Base-by-base conservation (phyloP, 2,113 vertebrate species). In the Casuarius casuarius region DNA sequence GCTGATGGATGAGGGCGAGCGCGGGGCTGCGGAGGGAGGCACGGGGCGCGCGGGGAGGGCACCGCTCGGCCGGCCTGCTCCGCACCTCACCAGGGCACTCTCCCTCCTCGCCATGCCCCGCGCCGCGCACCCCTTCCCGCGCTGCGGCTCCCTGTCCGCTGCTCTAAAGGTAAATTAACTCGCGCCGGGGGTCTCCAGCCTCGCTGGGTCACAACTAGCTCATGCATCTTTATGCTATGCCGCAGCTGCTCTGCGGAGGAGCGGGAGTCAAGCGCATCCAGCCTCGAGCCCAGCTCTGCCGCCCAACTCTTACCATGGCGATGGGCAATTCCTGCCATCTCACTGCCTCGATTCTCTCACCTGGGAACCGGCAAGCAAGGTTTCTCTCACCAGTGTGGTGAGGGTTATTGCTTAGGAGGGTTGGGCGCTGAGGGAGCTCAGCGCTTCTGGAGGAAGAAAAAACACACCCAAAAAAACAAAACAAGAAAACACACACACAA, bases 291-390 rank as follows among this genome's bases (percentile, higher is more conserved):
- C 89, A 94, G 75, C 49, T 84, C 51, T 95, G 81, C 92, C 91
- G 95, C 94, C 84, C 87, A 94, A 12, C 94, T 96, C 96, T 95
- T 95, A 94, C 96, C 92, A 93, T 79, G 65, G 48, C 79, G 94
- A n/a, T 67, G 89, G 81, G 92, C 65, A 97, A 89, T 87, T 95
- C 81, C 89, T 91, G 94, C 85, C 94, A 97, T 95, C 91, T 83
- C 61, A 83, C 91, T 89, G 92, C 78, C 89, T 96, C 22, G 25
- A 49, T 71, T 82, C 91, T 87, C 95, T 58, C 95, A 95, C 76
- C 5, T 3, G 80, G 42, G 93, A 83, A 94, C 62, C 6, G 9
- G 31, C 40, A 91, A 94, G 66, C 58, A 51, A 84, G 72, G 38
- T 92, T 93, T 81, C 72, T 90, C 88, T 81, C 74, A 59, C 63